These are phyloP conservation scores for Oryzias sinensis DNA, from an alignment of 2,797 vertebrate genomes.

Conservation along the genomic window DNA sequence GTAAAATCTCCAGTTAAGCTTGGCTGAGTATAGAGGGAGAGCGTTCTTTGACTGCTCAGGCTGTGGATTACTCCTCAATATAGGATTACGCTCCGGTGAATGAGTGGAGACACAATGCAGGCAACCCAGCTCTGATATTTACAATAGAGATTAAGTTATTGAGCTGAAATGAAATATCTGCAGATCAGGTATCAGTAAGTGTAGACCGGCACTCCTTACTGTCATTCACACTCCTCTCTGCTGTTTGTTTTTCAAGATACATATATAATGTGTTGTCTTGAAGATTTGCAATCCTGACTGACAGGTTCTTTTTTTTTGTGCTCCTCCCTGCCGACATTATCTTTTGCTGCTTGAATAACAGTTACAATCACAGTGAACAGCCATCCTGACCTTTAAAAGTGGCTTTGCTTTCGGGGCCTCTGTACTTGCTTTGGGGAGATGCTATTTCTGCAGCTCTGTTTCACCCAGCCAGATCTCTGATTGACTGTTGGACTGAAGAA, in stretches of 20 bases:
- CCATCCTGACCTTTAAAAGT: constrained; percentile 17
- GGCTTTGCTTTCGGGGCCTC: constrained; percentile 22
- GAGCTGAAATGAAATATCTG: constrained; percentile 55
- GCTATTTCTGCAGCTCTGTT: constrained; percentile 21
- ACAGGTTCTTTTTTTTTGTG: constrained; percentile 24
- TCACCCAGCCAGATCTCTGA: constrained; percentile 1
- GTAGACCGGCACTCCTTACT: constrained; percentile 32
- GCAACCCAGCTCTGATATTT: constrained; percentile 56
- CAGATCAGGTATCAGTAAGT: constrained; percentile 48
- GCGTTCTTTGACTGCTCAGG: constrained; percentile 69
- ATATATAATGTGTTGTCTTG: constrained; percentile 37
- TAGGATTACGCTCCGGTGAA: constrained; percentile 75
- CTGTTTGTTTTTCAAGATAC: constrained; percentile 31
- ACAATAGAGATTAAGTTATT: constrained; percentile 57
- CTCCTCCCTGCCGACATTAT: constrained; percentile 17
- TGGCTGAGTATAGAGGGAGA: constrained; percentile 65
- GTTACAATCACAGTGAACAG: constrained; percentile 22
- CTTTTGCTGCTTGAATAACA: constrained; percentile 25
- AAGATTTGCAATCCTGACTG: constrained; percentile 55
- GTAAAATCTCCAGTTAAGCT: constrained; percentile 64
- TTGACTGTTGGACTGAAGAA: constrained; percentile 9
- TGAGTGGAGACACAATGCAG: constrained; percentile 70
- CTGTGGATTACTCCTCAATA: constrained; percentile 76
- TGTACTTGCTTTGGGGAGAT: constrained; percentile 1
- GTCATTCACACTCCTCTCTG: constrained; percentile 41